Conservation (phyloP, 2,797 vertebrate species). For the Phoebastria nigripes region DNA sequence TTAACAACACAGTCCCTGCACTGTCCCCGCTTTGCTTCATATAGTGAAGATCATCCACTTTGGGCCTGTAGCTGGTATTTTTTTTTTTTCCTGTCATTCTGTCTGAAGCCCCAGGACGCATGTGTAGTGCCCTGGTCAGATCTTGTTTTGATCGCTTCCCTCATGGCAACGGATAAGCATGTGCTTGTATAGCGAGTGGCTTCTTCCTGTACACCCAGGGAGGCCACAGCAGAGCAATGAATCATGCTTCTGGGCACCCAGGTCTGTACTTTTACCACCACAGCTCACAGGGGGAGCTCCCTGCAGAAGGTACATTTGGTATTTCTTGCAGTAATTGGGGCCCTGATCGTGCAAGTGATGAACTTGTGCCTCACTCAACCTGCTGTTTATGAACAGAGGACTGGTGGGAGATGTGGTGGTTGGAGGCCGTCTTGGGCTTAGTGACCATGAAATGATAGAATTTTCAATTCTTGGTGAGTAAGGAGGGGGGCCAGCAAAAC, state of each 20-base stretch:
- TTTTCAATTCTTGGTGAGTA: too few relatives aligned
- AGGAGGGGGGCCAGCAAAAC: too few relatives aligned
- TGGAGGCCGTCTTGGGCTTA: too few relatives aligned
- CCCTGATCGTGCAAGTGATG: neutral
- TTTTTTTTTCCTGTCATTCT: neutral
- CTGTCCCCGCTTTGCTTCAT: neutral
- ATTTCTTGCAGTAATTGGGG: neutral
- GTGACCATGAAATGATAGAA: too few relatives aligned
- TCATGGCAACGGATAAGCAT: neutral
- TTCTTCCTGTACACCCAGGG: neutral
- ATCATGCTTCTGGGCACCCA: neutral
- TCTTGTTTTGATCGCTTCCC: neutral
- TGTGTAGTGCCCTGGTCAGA: neutral
- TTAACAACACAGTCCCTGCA: neutral
- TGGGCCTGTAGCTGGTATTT: neutral
- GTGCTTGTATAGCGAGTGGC: neutral
- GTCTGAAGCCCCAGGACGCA: neutral
- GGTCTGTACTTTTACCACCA: neutral
- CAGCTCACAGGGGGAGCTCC: neutral
- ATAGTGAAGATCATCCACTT: neutral
- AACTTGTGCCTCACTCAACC: too few relatives aligned
- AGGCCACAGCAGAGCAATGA: neutral
- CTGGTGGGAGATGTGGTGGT: too few relatives aligned
- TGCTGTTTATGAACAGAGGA: too few relatives aligned
- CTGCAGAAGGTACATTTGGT: neutral